Base-by-base conservation (phyloP, 1,140 invertebrate species). In the Drosophila arawakana region DNA sequence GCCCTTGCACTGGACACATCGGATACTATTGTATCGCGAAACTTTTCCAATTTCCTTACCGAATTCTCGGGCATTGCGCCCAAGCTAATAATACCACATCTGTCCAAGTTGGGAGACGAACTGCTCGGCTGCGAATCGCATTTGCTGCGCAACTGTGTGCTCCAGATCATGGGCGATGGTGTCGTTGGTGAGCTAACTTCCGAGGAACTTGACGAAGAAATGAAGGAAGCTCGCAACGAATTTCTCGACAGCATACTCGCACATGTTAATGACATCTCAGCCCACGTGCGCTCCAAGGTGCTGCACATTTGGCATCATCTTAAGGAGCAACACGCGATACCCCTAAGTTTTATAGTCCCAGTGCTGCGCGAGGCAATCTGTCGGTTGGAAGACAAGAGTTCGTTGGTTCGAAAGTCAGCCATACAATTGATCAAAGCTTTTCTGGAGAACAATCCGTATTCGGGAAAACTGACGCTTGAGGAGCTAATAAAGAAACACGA, bases 191-290 rank as follows among this genome's bases (percentile, higher is more conserved):
- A 95, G 57, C 92, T 98, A 3, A 95, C 94, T 46, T 94, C 94
- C 41, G 96, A 97, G 76, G 93, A 95, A 34, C 92, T 97, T 8
- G 93, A 94, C 35, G 94, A 95, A n/a, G 95, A 95, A 70, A 93
- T 94, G 49, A 94, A 94, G 76, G 92, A 94, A 30, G 93, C 94
- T 47, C 93, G 96, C 2, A 95, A 97, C 82, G 94, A 96, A 76
- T 95, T 96, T 67, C 93, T 97, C 1, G 95, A 96, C 65, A 93
- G 94, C 75, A 92, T 98, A 3, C 93, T 96, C 84, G 95, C 97
- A n/a, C 97, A 98, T 90, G 94, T 98, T 49, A 94, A 96, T 75
- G 97, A 98, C 92, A 82, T 94, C 1, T 95, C 97, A 80, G 96
- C 97, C 3, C 97, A 96, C 89, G 97, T 98, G 1, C 93, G 97